Evolutionary conservation across 2,888 invertebrate genomes (phyloP).

Genomic region (Polymixis flavicincta): DNA sequence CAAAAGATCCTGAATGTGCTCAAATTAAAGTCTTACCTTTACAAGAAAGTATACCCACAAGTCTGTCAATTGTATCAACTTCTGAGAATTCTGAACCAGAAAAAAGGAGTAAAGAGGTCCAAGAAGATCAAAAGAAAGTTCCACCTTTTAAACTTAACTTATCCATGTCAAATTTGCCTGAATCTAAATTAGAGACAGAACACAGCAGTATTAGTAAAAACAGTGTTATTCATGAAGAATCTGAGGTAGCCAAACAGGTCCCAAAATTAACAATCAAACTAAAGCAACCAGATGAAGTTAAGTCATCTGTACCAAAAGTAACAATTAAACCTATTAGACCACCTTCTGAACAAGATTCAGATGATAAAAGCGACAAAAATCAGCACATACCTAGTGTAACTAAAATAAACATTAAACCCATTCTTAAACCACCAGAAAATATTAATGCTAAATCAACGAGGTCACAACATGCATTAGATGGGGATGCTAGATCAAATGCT

Average conservation of each 20-base stretch:
- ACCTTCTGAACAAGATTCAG: conserved; percentile 71
- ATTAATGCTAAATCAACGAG: conserved; percentile 80
- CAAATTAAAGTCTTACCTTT: conserved; percentile 38
- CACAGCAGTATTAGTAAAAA: conserved; percentile 68
- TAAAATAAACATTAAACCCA: conserved; percentile 87
- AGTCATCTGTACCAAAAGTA: conserved; percentile 84
- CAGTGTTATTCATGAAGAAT: conserved; percentile 67
- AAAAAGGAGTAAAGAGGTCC: conserved; percentile 34
- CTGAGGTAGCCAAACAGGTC: conserved; percentile 81
- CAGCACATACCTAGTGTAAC: conserved; percentile 81
- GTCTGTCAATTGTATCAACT: conserved; percentile 26
- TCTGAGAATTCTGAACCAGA: conserved; percentile 40
- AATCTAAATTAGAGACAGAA: conserved; percentile 61
- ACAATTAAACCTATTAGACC: conserved; percentile 88
- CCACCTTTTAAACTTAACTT: conserved; percentile 79
- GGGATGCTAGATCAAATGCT: conserved; percentile 65
- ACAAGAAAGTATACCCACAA: conserved; percentile 16
- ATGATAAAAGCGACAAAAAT: conserved; percentile 60
- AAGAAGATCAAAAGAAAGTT: conserved; percentile 72
- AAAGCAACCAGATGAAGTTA: conserved; percentile 83
- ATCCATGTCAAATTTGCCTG: conserved; percentile 65
- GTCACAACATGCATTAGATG: conserved; percentile 67
- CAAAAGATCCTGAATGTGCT: conserved; percentile 23
- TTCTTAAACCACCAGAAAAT: conserved; percentile 83
- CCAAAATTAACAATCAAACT: conserved; percentile 89